Evolutionary conservation across 2,113 vertebrate genomes (phyloP).

Genomic region (Eudorcas thomsonii): DNA sequence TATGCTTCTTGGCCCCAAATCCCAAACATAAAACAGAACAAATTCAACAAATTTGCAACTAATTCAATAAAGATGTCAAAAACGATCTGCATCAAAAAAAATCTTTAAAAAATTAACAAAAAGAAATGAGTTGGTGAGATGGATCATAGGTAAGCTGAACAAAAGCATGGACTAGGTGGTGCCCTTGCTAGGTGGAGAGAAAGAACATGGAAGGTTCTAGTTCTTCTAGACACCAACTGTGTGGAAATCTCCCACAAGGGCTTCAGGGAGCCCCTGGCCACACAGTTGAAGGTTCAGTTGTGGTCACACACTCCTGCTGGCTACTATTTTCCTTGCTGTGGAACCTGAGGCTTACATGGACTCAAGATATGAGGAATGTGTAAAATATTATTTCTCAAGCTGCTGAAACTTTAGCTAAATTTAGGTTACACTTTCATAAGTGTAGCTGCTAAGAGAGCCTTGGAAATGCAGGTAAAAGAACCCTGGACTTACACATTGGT

Average conservation of each 20-base stretch:
- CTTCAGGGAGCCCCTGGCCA: background rate
- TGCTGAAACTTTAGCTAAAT: background rate
- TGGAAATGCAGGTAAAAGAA: too few relatives aligned
- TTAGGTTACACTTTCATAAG: background rate
- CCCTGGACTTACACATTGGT: rapidly evolving
- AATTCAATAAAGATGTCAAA: background rate
- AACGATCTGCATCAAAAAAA: background rate
- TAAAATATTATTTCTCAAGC: background rate
- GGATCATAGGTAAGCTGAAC: background rate
- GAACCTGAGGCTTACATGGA: background rate
- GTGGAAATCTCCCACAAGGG: rapidly evolving
- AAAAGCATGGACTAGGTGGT: background rate
- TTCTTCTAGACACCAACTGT: background rate
- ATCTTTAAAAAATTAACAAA: background rate
- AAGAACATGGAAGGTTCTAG: background rate
- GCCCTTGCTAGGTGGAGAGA: background rate
- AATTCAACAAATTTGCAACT: background rate
- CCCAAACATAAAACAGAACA: background rate
- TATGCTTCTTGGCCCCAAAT: background rate
- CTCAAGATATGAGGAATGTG: too few relatives aligned
- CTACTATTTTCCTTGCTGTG: background rate
- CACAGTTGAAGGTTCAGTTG: rapidly evolving
- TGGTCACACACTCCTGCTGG: background rate
- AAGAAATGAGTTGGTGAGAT: background rate
- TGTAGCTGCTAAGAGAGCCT: background rate